A percentile compares a stretch with the other conserved stretches of the same genome.
These are phyloP conservation scores for Masticophis lateralis DNA, from an alignment of 2,797 vertebrate species.

Conservation along the genomic window DNA sequence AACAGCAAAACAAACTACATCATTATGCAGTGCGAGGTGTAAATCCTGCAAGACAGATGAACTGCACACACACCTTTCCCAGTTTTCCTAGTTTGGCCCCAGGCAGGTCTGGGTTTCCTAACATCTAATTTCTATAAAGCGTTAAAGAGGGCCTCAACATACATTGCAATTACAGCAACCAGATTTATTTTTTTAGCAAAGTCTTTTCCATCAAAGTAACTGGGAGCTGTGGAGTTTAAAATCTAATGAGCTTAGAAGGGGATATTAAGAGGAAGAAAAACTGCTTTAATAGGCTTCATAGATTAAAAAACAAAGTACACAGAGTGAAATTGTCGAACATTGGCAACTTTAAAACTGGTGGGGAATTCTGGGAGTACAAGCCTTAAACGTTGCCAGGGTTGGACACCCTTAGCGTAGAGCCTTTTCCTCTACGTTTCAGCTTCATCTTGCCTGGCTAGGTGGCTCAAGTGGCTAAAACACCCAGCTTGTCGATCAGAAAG, in stretches of 20 bases:
- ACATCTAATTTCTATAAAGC: neutral
- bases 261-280: neutral
- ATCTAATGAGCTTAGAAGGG: neutral
- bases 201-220: neutral
- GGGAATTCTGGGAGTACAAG: neutral
- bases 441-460: neutral
- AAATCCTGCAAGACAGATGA: neutral
- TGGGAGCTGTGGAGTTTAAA: neutral
- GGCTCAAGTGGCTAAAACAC: too few species aligned
- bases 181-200: neutral
- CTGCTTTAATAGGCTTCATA: neutral
- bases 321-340: neutral
- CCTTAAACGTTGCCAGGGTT: neutral
- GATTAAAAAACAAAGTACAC: neutral
- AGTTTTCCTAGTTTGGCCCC: neutral
- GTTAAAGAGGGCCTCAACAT: neutral
- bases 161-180: neutral
- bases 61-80: neutral
- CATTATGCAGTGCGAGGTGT: neutral
- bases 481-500: too few species aligned
- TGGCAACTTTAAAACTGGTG: neutral
- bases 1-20: neutral
- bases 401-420: neutral
- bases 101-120: neutral
- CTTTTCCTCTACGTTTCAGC: neutral